Conservation (phyloP, 2,797 vertebrate species). For the Bryconaethiops microstoma region DNA sequence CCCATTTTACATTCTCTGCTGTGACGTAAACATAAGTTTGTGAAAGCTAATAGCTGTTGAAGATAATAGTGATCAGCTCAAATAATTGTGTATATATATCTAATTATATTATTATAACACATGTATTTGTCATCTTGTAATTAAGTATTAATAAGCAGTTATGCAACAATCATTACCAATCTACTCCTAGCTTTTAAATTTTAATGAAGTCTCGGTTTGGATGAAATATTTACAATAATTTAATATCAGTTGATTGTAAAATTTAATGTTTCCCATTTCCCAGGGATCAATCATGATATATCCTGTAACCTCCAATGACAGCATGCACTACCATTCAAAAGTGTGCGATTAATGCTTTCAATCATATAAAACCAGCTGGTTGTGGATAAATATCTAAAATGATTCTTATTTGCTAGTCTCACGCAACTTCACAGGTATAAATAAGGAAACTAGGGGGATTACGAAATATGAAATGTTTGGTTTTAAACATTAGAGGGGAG, state of each 20-base stretch:
- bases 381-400: background rate
- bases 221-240: background rate
- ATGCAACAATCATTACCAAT: too few species aligned
- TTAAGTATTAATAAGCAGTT: too few species aligned
- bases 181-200: background rate
- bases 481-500: too few species aligned
- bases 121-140: too few species aligned
- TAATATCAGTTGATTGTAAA: background rate
- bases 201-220: background rate
- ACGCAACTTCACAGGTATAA: background rate
- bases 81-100: too few species aligned
- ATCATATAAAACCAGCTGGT: too few species aligned
- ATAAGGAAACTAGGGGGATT: background rate
- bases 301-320: background rate
- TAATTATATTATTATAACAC: too few species aligned
- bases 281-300: background rate
- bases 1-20: too few species aligned
- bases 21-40: too few species aligned
- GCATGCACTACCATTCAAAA: background rate
- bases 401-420: background rate
- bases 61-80: too few species aligned
- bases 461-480: background rate
- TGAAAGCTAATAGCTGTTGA: too few species aligned
- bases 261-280: background rate
- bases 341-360: background rate